Evolutionary conservation across 2,113 vertebrate species (phyloP).

Genomic region (Tapirus terrestris): DNA sequence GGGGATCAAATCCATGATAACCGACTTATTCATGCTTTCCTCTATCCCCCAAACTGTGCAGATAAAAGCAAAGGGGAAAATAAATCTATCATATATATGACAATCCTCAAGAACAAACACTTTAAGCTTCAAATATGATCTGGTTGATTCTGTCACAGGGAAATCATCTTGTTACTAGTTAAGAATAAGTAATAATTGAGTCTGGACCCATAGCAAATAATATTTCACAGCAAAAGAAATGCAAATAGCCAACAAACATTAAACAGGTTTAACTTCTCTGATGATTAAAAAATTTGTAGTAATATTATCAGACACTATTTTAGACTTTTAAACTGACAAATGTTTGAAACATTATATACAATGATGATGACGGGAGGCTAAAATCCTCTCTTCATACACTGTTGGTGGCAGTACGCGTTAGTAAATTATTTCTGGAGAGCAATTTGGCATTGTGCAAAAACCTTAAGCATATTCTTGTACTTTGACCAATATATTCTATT

Average conservation of each 20-base stretch:
- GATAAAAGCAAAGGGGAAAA: constrained; percentile 79
- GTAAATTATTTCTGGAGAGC: background rate
- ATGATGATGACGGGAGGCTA: background rate
- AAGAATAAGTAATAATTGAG: constrained; percentile 64
- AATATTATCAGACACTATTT: background rate
- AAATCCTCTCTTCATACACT: background rate
- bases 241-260: constrained; percentile 53
- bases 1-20: constrained; percentile 82
- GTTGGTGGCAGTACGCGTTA: background rate
- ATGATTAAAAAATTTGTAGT: constrained; percentile 32
- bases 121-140: constrained; percentile 77
- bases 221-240: constrained; percentile 59
- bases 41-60: constrained; percentile 77
- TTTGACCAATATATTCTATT: background rate
- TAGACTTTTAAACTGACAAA: constrained; percentile 8
- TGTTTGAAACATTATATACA: background rate
- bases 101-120: constrained; percentile 78
- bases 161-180: constrained; percentile 61
- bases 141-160: constrained; percentile 72
- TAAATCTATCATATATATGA: constrained; percentile 79
- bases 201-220: constrained; percentile 55
- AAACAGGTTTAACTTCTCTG: constrained; percentile 2
- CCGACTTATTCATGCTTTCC: constrained; percentile 79
- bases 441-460: background rate
- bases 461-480: background rate